Percentiles rank a stretch among this genome's conserved stretches.
Conservation (phyloP, 2,113 vertebrate species). For the Pelmatolapia mariae region DNA sequence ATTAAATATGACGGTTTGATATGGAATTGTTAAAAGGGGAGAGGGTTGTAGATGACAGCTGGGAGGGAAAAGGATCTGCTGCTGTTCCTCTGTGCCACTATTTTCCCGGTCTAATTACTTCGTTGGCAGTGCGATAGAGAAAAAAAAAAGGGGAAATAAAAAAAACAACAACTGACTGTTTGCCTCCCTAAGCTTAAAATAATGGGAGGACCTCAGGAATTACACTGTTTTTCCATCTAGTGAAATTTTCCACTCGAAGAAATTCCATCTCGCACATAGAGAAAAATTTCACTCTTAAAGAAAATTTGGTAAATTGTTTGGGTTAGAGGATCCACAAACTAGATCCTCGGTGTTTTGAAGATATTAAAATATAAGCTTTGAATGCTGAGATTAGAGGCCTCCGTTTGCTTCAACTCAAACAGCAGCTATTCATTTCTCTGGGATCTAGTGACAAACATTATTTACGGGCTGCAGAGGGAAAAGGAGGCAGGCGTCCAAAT, state of each 20-base stretch:
- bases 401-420: neutral
- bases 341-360: neutral
- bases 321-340: neutral
- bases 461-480: conserved; percentile 8
- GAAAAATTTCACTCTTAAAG: neutral
- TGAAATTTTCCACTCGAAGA: neutral
- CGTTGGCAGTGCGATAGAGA: conserved; percentile 8
- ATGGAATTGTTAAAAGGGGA: conserved; percentile 36
- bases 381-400: neutral
- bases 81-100: conserved; percentile 25
- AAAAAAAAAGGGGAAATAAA: neutral
- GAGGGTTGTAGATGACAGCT: conserved; percentile 33
- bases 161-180: neutral
- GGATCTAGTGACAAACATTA: conserved; percentile 16
- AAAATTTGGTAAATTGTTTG: neutral
- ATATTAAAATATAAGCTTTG: neutral
- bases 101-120: conserved; percentile 46
- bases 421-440: conserved; percentile 8
- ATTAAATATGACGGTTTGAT: conserved; percentile 69
- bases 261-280: neutral
- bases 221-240: neutral
- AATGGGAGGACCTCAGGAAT: neutral
- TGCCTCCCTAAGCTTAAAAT: neutral
- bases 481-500: conserved; percentile 3
- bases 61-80: conserved; percentile 37